Conservation (phyloP, 2,113 vertebrate genomes). For the Oxyruncus cristatus region DNA sequence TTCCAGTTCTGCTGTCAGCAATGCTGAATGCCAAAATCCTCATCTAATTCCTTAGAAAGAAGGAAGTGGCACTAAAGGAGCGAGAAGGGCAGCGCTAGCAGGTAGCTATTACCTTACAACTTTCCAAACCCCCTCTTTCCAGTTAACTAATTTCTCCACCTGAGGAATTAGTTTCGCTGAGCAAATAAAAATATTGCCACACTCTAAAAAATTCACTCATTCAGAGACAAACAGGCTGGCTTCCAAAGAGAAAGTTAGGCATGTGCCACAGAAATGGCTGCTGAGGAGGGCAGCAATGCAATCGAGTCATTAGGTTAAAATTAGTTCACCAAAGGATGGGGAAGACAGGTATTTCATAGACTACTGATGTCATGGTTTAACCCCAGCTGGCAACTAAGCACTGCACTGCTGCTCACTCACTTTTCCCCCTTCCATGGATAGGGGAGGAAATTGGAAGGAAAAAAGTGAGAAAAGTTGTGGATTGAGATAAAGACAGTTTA, state of each 20-base stretch:
- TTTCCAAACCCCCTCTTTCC: background rate
- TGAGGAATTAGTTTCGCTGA: background rate
- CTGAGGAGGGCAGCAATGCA: background rate
- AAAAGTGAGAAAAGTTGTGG: background rate
- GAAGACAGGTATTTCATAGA: background rate
- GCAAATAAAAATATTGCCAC: background rate
- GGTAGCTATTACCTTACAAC: background rate
- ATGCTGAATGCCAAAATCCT: background rate
- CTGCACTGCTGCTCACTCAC: background rate
- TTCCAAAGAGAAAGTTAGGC: background rate
- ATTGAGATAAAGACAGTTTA: background rate
- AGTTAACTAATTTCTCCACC: background rate
- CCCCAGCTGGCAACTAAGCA: background rate
- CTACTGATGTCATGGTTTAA: background rate
- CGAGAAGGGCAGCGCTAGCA: background rate
- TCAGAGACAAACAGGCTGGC: background rate
- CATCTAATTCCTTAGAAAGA: background rate
- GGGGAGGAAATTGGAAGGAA: background rate
- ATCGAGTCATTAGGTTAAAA: constrained; percentile 2
- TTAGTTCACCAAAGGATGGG: background rate
- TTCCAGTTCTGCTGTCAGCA: background rate
- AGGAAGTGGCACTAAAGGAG: background rate
- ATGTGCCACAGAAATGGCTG: background rate
- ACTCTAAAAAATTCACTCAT: background rate
- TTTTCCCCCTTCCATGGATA: background rate